Percentiles rank a stretch among this genome's conserved stretches.
phyloP scores from a whole-genome alignment of 2,797 vertebrate genomes.

The Pantherophis alleghaniensis region DNA sequence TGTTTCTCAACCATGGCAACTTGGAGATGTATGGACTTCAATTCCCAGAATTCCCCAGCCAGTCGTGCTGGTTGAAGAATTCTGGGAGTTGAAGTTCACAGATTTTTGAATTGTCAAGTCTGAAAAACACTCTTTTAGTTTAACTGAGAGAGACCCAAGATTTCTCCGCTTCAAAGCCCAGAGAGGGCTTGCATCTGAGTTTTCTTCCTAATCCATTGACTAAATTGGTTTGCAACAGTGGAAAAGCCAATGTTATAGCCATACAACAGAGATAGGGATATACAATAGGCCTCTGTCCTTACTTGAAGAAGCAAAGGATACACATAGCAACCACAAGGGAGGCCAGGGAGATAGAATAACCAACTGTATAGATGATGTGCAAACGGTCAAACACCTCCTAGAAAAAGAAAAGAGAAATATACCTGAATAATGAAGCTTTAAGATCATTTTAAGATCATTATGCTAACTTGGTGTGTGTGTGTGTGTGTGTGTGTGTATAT shows the following conservation, averaged over 20 bases:
- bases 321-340: conserved; percentile 82
- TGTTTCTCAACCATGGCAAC: background rate
- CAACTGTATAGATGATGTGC: conserved; percentile 87
- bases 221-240: background rate
- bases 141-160: no score
- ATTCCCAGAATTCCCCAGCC: background rate
- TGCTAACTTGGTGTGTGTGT: background rate
- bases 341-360: conserved; percentile 87
- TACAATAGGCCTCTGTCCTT: conserved; percentile 57
- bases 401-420: conserved; percentile 38
- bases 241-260: background rate
- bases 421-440: background rate
- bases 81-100: background rate
- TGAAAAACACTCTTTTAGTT: background rate
- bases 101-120: background rate
- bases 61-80: background rate
- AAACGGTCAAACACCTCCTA: conserved; percentile 88
- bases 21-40: background rate
- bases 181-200: background rate
- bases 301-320: conserved; percentile 93
- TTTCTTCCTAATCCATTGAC: background rate
- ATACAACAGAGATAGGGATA: background rate
- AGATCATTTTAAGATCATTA: background rate
- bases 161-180: background rate
- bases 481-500: no score